A percentile compares a stretch with the other conserved stretches of the same genome.
These are phyloP conservation scores for Chaunax sp. DNA, from an alignment of 2,797 vertebrate genomes.

Conservation along the genomic window DNA sequence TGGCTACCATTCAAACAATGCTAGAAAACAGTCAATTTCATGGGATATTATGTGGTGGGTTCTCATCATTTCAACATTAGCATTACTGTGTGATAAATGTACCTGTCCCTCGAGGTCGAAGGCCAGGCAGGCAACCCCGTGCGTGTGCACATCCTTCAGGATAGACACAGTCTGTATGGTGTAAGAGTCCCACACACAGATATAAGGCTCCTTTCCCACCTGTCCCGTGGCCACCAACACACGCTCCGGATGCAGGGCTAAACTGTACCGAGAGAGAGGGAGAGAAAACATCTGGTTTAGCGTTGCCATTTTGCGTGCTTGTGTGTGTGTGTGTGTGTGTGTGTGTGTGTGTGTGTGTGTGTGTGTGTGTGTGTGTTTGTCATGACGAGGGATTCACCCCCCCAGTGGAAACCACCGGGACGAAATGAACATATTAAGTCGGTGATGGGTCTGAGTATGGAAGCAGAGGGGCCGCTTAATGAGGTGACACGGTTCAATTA, in stretches of 20 bases:
- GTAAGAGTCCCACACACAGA: slow-evolving; percentile 98
- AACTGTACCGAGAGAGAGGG: slow-evolving; percentile 80
- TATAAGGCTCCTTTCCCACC: slow-evolving; percentile 98
- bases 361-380: slow-evolving; percentile 15
- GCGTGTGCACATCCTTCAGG: slow-evolving; percentile 95
- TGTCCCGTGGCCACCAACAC: slow-evolving; percentile 98
- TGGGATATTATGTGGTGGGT: background rate
- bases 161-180: slow-evolving; percentile 95
- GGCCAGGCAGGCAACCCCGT: slow-evolving; percentile 96
- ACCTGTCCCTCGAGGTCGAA: slow-evolving; percentile 99
- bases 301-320: slow-evolving; percentile 25
- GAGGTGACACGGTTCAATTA: slow-evolving; percentile 75
- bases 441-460: slow-evolving; percentile 45
- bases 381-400: slow-evolving; percentile 48
- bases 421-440: slow-evolving; percentile 70
- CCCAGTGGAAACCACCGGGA: slow-evolving; percentile 63
- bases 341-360: slow-evolving; percentile 17
- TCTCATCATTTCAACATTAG: background rate
- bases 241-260: slow-evolving; percentile 96
- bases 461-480: slow-evolving; percentile 72
- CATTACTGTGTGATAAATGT: slow-evolving; percentile 41
- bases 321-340: slow-evolving; percentile 23
- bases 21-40: background rate
- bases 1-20: background rate
- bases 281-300: slow-evolving; percentile 62